Evolutionary conservation across 2,797 vertebrate species (phyloP).

Genomic region (Simalia tracyae): DNA sequence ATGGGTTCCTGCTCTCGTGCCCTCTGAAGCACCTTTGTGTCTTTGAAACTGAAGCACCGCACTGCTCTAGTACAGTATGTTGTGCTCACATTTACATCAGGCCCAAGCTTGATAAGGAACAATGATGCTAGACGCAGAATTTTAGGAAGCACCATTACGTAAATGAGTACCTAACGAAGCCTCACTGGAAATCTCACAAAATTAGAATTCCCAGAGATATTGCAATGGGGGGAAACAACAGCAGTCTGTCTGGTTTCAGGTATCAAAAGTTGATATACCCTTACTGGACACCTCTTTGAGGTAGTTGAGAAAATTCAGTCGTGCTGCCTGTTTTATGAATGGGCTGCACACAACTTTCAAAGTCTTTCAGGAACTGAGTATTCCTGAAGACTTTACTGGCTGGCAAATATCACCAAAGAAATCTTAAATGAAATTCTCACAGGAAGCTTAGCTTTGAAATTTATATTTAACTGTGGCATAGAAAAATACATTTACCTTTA

Average conservation of each 20-base stretch:
- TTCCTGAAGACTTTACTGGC: neutral
- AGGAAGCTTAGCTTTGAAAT: neutral
- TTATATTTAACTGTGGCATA: neutral
- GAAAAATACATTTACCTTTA: neutral
- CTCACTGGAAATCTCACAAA: neutral
- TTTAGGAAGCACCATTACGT: neutral
- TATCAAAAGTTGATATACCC: neutral
- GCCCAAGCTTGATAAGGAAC: neutral
- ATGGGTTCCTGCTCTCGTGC: neutral
- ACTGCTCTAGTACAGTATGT: neutral
- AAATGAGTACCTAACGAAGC: neutral
- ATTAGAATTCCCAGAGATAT: neutral
- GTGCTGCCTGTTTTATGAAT: neutral
- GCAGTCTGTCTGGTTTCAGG: neutral
- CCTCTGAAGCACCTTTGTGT: neutral
- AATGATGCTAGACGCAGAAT: neutral
- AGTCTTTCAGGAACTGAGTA: neutral
- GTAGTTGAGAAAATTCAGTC: conserved; percentile 3
- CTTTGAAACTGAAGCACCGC: neutral
- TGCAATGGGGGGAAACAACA: neutral
- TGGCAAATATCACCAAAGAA: neutral
- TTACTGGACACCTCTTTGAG: conserved; percentile 7
- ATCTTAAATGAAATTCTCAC: neutral
- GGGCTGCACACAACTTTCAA: neutral
- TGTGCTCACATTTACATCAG: neutral